Percentiles rank a stretch among this genome's conserved stretches.
Conservation (phyloP, 2,113 vertebrate genomes). For the Ageneiosus marmoratus region DNA sequence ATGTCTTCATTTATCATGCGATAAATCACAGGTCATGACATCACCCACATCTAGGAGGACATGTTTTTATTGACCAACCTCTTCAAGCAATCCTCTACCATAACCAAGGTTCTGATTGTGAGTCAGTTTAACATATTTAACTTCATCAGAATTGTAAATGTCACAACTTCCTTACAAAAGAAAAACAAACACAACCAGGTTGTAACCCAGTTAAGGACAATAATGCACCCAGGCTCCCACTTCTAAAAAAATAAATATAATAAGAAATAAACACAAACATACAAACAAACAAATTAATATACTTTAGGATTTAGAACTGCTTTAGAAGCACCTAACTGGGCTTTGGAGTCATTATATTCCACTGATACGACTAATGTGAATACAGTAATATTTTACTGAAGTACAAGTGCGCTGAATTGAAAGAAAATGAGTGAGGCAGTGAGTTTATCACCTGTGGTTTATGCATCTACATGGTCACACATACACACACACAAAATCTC, state of each 20-base stretch:
- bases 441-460: too few relatives aligned
- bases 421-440: too few relatives aligned
- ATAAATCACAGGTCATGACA: background rate
- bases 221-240: background rate
- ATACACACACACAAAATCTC: too few relatives aligned
- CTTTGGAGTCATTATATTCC: background rate
- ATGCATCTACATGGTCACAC: too few relatives aligned
- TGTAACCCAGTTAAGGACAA: too few relatives aligned
- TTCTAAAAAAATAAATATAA: background rate
- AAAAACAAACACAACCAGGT: too few relatives aligned
- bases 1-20: background rate
- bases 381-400: background rate
- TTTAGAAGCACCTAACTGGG: background rate
- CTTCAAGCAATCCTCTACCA: background rate
- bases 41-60: background rate
- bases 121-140: background rate
- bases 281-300: too few relatives aligned
- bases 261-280: too few relatives aligned
- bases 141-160: too few relatives aligned
- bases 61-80: too few relatives aligned
- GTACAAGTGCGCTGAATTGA: too few relatives aligned
- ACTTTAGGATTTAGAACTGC: background rate
- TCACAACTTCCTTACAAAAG: background rate
- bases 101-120: background rate
- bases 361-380: background rate